Conservation (phyloP, 2,888 invertebrate genomes). For the Acanthosepion pharaonis region DNA sequence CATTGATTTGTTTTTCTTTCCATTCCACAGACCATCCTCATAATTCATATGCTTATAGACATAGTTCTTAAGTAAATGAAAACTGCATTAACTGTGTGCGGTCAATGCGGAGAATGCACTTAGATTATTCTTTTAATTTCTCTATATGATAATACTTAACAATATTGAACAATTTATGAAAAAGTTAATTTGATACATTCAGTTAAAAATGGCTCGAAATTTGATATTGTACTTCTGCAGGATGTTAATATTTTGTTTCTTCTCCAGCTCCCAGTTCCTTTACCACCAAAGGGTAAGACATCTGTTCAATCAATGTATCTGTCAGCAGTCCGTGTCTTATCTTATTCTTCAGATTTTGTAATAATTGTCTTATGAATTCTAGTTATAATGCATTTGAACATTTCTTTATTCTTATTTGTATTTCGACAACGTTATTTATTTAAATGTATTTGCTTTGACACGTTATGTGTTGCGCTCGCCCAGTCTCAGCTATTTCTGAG, state of each 20-base stretch:
- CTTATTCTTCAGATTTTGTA: neutral
- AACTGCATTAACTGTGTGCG: too few relatives aligned
- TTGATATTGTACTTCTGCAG: neutral
- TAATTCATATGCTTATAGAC: too few relatives aligned
- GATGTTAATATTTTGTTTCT: neutral
- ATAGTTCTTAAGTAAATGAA: too few relatives aligned
- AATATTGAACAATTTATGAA: too few relatives aligned
- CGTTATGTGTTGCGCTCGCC: neutral
- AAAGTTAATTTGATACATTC: too few relatives aligned
- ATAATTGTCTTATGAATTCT: neutral
- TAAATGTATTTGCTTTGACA: neutral
- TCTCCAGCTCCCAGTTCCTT: neutral
- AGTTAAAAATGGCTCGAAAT: neutral
- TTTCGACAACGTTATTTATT: neutral
- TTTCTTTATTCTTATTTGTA: neutral
- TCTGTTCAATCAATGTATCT: neutral
- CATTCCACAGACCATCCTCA: too few relatives aligned
- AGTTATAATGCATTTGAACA: neutral
- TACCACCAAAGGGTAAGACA: constrained; percentile 34
- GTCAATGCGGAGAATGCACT: too few relatives aligned
- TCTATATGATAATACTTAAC: too few relatives aligned
- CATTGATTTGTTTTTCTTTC: too few relatives aligned
- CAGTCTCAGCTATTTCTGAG: too few relatives aligned
- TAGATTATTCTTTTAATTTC: too few relatives aligned
- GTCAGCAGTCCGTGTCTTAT: neutral